phyloP scores from a whole-genome alignment of 2,113 vertebrate species.

The Miniopterus natalensis region DNA sequence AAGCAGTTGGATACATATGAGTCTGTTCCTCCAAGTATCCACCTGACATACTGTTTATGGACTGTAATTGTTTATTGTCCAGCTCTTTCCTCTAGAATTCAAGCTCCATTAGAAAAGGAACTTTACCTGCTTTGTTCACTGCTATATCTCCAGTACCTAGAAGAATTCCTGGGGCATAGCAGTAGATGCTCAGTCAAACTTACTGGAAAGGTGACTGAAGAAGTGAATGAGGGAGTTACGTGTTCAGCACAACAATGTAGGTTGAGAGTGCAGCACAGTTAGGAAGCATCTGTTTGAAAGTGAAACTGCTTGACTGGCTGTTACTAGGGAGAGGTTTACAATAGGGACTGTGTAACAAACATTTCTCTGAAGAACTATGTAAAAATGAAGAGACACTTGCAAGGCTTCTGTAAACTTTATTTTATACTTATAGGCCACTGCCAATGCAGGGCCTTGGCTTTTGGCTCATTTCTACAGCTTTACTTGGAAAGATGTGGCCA shows the following conservation, averaged over 20 bases:
- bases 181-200: not conserved
- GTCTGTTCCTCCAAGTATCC: not conserved
- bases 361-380: slow-evolving; percentile 12
- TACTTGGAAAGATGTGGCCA: slow-evolving; percentile 58
- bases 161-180: not conserved
- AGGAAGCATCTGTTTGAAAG: not conserved
- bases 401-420: slow-evolving; percentile 79
- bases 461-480: slow-evolving; percentile 77
- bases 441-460: slow-evolving; percentile 57
- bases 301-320: not conserved
- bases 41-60: not conserved
- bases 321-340: not conserved
- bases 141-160: not conserved
- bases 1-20: not conserved
- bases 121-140: not conserved
- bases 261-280: not conserved
- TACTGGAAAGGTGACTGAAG: slow-evolving; percentile 18
- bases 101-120: not conserved
- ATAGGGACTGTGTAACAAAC: not conserved
- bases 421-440: slow-evolving; percentile 64
- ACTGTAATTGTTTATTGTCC: not conserved
- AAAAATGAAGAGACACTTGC: slow-evolving; percentile 57
- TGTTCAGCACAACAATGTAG: not conserved
- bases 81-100: not conserved
- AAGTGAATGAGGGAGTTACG: not conserved